A percentile compares a stretch with the other conserved stretches of the same genome.
Evolutionary conservation across 2,888 invertebrate genomes (phyloP).

Genomic region (Caenorhabditis macrosperma): DNA sequence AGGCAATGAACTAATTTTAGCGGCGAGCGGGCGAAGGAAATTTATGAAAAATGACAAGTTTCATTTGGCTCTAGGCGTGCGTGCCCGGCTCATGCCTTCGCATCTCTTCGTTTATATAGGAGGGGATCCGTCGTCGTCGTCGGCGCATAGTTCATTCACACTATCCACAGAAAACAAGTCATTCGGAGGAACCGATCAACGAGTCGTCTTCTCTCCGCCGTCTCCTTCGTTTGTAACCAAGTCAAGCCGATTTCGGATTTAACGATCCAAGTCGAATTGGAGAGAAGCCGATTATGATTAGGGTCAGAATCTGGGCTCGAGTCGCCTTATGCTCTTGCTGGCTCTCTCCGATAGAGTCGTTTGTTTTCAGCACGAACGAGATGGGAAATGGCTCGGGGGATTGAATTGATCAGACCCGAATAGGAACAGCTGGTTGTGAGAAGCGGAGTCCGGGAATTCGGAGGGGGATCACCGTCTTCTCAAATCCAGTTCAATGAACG

Average conservation of each 20-base stretch:
- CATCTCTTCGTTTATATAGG: slow-evolving; percentile 5
- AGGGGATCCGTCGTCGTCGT: background rate
- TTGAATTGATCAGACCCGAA: background rate
- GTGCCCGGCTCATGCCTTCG: background rate
- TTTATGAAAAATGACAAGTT: slow-evolving; percentile 54
- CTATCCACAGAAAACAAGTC: slow-evolving; percentile 17
- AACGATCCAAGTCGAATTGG: slow-evolving; percentile 11
- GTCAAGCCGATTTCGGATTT: slow-evolving; percentile 30
- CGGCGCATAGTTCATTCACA: background rate
- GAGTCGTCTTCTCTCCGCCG: no score
- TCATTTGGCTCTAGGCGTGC: background rate
- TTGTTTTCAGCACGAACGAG: slow-evolving; percentile 1
- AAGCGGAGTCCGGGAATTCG: no score
- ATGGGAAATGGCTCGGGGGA: slow-evolving; percentile 10
- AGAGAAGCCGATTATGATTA: slow-evolving; percentile 1
- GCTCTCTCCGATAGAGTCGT: background rate
- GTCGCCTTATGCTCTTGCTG: background rate
- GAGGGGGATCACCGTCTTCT: no score
- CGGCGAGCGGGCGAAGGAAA: background rate
- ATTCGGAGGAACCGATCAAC: background rate
- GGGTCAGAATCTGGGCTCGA: background rate
- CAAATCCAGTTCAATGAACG: background rate
- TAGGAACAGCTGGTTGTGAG: no score
- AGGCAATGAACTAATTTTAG: slow-evolving; percentile 15
- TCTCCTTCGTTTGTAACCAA: no score